Evolutionary conservation across 2,797 vertebrate species (phyloP), one percentile per base, ranked within the genome.

Genomic region (Malacoraja senta): DNA sequence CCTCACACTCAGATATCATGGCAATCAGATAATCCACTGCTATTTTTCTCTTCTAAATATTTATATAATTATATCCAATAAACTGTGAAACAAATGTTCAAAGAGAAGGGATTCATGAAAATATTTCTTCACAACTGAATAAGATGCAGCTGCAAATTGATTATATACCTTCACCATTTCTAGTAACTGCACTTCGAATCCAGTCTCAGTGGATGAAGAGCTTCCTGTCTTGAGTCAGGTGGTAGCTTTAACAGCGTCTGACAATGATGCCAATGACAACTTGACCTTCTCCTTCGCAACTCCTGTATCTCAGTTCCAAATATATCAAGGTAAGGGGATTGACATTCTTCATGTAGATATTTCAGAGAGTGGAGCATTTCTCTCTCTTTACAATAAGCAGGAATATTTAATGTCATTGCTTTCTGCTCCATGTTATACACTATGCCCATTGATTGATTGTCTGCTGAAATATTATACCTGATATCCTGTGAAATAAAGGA

Each of bases 161-260:
- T 38, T 68, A 38, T 68, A 17, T 29, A 71, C 10, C 3, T 17
- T 68, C 63, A 29, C 76, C 29, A 90, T 68, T 91, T 68, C 86
- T 63, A 91, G 86, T 71, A 19, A 1, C 24, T 91, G 86, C 17
- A 15, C 86, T 68, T 35, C 32, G 65, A 91, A 32, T 24, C 86
- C 86, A 91, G 29, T 91, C 13, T 68, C n/a, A 9, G 8, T 91
- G 63, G 65, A 91, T 91, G 86, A 91, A 71, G 86, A 91, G 15
- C n/a, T 21, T 24, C 13, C 17, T 91, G 32, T 17, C 29, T 1
- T n/a, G 2, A 91, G 63, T 68, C 19, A 26, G 21, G n/a, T 91
- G 17, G 12, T 29, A 24, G 3, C 26, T 9, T 8, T 91, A 10
- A 68, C 86, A 35, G 86, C 86, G 13, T 32, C 19, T 68, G 86